Evolutionary conservation across 2,888 invertebrate species (phyloP).

Genomic region (Seladonia tumulorum): DNA sequence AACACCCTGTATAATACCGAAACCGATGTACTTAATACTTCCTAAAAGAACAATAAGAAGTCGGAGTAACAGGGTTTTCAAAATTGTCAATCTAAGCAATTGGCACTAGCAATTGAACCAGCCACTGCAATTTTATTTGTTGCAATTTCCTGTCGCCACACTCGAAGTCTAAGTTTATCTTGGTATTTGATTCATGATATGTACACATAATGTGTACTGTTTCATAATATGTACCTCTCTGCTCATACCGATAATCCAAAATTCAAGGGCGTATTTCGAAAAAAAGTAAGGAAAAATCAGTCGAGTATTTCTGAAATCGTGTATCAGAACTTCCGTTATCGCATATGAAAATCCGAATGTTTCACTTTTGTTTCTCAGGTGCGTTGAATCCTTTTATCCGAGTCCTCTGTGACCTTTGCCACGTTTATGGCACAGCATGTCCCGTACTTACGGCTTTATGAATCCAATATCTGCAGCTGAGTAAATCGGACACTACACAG

Average conservation of each 20-base stretch:
- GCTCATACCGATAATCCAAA: not conserved
- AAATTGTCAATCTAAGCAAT: too few relatives aligned
- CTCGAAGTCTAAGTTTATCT: too few relatives aligned
- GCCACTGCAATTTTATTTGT: too few relatives aligned
- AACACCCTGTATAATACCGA: too few relatives aligned
- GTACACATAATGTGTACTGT: too few relatives aligned
- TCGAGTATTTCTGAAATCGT: slow-evolving; percentile 27
- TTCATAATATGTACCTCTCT: too few relatives aligned
- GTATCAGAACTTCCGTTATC: slow-evolving; percentile 33
- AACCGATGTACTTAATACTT: too few relatives aligned
- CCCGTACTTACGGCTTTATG: slow-evolving; percentile 49
- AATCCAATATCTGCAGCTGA: slow-evolving; percentile 58
- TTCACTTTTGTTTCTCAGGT: slow-evolving; percentile 34
- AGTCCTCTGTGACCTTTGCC: slow-evolving; percentile 29
- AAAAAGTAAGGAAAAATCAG: slow-evolving; percentile 11
- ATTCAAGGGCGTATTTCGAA: not conserved
- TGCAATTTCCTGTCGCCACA: too few relatives aligned
- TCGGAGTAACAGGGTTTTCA: too few relatives aligned
- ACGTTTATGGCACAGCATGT: slow-evolving; percentile 40
- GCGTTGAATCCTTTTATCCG: slow-evolving; percentile 36
- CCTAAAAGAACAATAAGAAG: too few relatives aligned
- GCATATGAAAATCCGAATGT: slow-evolving; percentile 49
- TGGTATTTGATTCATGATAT: too few relatives aligned
- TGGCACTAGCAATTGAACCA: too few relatives aligned
- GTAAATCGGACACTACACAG: slow-evolving; percentile 18